These are phyloP conservation scores for Trinectes maculatus DNA, from an alignment of 2,113 vertebrate species.

Conservation along the genomic window DNA sequence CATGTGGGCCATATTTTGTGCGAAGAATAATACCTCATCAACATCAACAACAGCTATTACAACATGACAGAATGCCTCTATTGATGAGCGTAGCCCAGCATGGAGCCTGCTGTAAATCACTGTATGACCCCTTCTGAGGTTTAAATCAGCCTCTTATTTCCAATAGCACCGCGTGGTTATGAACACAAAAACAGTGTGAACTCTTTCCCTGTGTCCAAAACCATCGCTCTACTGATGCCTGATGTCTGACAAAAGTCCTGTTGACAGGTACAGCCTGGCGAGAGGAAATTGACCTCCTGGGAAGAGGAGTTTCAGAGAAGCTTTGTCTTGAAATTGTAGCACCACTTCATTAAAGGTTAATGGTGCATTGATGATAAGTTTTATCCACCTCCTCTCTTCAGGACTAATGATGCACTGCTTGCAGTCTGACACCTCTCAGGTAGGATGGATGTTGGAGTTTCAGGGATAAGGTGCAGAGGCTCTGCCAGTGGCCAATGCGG, in stretches of 20 bases:
- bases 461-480: conserved; percentile 2
- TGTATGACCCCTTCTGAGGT: conserved; percentile 16
- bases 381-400: conserved; percentile 43
- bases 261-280: conserved; percentile 31
- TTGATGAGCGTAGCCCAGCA: conserved; percentile 44
- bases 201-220: background rate
- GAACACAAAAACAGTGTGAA: conserved; percentile 23
- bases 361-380: conserved; percentile 64
- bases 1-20: conserved; percentile 64
- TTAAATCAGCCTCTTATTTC: conserved; percentile 9
- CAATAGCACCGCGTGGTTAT: background rate
- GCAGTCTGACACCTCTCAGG: conserved; percentile 43
- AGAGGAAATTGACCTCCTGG: conserved; percentile 31
- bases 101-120: conserved; percentile 42
- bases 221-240: conserved; percentile 14
- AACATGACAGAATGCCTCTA: conserved; percentile 36
- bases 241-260: conserved; percentile 7
- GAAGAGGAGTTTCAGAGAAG: conserved; percentile 51
- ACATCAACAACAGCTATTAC: conserved; percentile 48
- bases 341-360: conserved; percentile 71
- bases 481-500: conserved; percentile 1
- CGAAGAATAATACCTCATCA: conserved; percentile 64
- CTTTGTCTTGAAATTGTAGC: conserved; percentile 60
- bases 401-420: conserved; percentile 50
- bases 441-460: conserved; percentile 45